These are phyloP conservation scores for Pseudomugil tenellus DNA, from an alignment of 2,797 vertebrate species.

Conservation along the genomic window DNA sequence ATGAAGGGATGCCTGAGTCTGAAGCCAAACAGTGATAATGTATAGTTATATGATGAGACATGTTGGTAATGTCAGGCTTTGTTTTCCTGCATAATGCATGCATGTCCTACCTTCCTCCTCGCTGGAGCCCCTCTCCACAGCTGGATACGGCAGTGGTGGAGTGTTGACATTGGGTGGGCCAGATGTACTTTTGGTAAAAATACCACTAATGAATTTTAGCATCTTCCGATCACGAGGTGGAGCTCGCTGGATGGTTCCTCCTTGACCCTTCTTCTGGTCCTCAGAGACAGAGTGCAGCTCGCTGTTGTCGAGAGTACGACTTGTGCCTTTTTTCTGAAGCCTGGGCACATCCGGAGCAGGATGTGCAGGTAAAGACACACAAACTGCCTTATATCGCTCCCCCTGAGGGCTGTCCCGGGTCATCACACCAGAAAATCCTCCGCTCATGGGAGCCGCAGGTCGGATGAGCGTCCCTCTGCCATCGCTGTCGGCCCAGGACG, in stretches of 20 bases:
- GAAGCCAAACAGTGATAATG: neutral
- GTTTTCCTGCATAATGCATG: neutral
- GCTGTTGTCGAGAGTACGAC: constrained; percentile 93
- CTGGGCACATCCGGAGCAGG: constrained; percentile 60
- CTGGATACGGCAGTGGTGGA: constrained; percentile 68
- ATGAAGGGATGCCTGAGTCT: neutral
- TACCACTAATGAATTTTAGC: constrained; percentile 97
- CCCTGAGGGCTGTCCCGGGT: constrained; percentile 79
- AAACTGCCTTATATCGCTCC: constrained; percentile 78
- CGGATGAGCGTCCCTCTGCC: constrained; percentile 79
- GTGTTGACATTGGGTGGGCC: constrained; percentile 72
- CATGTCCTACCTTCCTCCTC: constrained; percentile 81
- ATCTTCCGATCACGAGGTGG: constrained; percentile 91
- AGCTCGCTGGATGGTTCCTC: constrained; percentile 71
- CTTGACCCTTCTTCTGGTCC: constrained; percentile 75
- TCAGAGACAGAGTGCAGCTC: constrained; percentile 86
- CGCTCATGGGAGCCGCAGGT: constrained; percentile 75
- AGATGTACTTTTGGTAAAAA: constrained; percentile 90
- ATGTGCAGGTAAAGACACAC: constrained; percentile 74
- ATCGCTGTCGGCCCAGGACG: constrained; percentile 93
- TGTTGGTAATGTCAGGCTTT: neutral
- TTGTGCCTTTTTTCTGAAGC: constrained; percentile 88
- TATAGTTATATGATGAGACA: neutral
- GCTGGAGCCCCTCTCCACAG: constrained; percentile 80
- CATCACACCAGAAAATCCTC: constrained; percentile 79